phyloP scores from a whole-genome alignment of 1,140 invertebrate genomes.

The Cepaea nemoralis region DNA sequence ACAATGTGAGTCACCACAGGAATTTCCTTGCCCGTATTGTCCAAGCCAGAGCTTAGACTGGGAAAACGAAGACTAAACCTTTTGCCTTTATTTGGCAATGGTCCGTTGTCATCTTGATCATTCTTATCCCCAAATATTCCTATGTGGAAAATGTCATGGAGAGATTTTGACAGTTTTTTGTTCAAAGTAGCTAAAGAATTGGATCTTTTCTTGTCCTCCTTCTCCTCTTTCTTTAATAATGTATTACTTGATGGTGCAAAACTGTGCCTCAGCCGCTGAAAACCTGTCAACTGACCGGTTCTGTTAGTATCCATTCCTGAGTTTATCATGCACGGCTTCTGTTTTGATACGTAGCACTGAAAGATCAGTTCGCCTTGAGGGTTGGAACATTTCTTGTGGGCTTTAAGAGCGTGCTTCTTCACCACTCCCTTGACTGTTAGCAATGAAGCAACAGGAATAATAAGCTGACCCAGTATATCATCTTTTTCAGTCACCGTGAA shows the following conservation, averaged over 20 bases:
- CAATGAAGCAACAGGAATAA: slow-evolving; percentile 59
- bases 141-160: slow-evolving; percentile 62
- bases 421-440: slow-evolving; percentile 54
- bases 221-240: slow-evolving; percentile 42
- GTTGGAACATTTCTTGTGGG: slow-evolving; percentile 65
- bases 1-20: slow-evolving; percentile 62
- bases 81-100: slow-evolving; percentile 27
- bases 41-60: slow-evolving; percentile 54
- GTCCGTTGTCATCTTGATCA: slow-evolving; percentile 42
- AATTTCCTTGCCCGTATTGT: slow-evolving; percentile 47
- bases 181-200: slow-evolving; percentile 61
- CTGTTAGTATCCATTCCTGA: slow-evolving; percentile 36
- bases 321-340: slow-evolving; percentile 40
- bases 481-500: slow-evolving; percentile 69
- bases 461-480: slow-evolving; percentile 65
- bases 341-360: slow-evolving; percentile 65
- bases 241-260: slow-evolving; percentile 46
- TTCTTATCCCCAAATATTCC: slow-evolving; percentile 50
- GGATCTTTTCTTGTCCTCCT: slow-evolving; percentile 47
- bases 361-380: slow-evolving; percentile 66
- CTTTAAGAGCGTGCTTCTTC: slow-evolving; percentile 54
- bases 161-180: slow-evolving; percentile 64
- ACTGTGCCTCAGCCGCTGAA: slow-evolving; percentile 50
- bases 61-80: slow-evolving; percentile 41
- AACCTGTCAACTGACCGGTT: slow-evolving; percentile 48